Conservation (phyloP, 1,140 invertebrate genomes). For the Euwallacea fornicatus region DNA sequence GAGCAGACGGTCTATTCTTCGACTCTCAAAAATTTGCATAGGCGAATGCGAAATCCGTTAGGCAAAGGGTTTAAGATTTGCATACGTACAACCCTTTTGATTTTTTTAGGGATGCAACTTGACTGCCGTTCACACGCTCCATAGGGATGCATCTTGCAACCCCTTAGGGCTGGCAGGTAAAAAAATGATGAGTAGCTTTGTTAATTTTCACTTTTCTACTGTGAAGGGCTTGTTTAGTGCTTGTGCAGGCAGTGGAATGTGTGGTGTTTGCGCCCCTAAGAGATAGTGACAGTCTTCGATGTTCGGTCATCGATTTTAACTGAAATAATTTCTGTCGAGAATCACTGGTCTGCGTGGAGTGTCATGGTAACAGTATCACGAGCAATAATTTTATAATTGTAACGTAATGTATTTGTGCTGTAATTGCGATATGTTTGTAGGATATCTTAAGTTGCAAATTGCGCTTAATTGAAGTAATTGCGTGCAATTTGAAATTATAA, state of each 20-base stretch:
- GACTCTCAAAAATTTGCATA: slow-evolving; percentile 15
- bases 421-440: not conserved
- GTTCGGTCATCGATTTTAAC: no score
- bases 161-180: slow-evolving; percentile 2
- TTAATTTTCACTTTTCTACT: slow-evolving; percentile 25
- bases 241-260: slow-evolving; percentile 2
- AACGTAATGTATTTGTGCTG: not conserved
- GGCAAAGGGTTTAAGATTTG: slow-evolving; percentile 20
- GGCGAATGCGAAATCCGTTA: slow-evolving; percentile 17
- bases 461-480: not conserved
- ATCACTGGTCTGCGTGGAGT: no score
- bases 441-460: slow-evolving; percentile 11
- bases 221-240: slow-evolving; percentile 6
- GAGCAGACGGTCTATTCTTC: not conserved
- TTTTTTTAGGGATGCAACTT: slow-evolving; percentile 24
- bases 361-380: no score
- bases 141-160: slow-evolving; percentile 19
- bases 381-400: not conserved
- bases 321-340: no score
- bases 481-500: slow-evolving; percentile 11
- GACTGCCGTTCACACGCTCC: slow-evolving; percentile 28
- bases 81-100: slow-evolving; percentile 22
- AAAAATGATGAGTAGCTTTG: slow-evolving; percentile 29
- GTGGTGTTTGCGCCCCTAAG: not conserved
- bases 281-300: no score